Evolutionary conservation across 37 sponge, comb jelly and placozoan species (phyloP), one percentile per base, ranked within the genome.

Genomic region (Bolinopsis microptera): DNA sequence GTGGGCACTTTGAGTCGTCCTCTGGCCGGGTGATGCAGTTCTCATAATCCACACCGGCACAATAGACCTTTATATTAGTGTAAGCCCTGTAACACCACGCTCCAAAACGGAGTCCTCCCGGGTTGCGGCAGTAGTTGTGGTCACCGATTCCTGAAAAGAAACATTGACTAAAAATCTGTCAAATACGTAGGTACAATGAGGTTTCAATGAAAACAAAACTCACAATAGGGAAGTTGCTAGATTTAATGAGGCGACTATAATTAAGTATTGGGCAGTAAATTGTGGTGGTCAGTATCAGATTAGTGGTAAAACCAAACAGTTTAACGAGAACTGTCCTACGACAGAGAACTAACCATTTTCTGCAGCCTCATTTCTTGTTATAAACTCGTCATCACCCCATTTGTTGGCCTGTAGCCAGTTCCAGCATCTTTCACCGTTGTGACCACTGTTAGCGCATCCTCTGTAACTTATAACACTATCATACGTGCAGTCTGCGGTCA

Each of bases 71-170:
- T 8, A 1, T 1, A 3, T 5, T 77, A 0, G 35, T 21, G 33
- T 32, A 27, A 16, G 21, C 9, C 5, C 33, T 16, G 37, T 77
- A 77, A 35, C 80, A 77, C 80, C 80, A 77, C 18, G 80, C 21
- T 9, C 80, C 80, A 18, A 3, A 28, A 18, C 80, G 80, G 21
- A 34, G 27, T 32, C 80, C 80, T 13, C 21, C 80, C 2, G 80
- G 80, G 32, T 77, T 77, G 16, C 80, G 34, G 36, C 80, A 77
- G 80, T 77, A 77, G 80, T 77, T 77, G 80, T 77, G 80, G 35
- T 77, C 80, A 1, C 80, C 80, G 36, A 77, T 77, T 22, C 80
- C 80, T 77, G 37, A n/a, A n/a, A n/a, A 72, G 74, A 72, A 67
- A 22, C 18, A 22, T 13, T 67, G 13, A 67, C 68, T 22, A 67